phyloP scores from a whole-genome alignment of 1,140 invertebrate species.

The Steinernema feltiae region DNA sequence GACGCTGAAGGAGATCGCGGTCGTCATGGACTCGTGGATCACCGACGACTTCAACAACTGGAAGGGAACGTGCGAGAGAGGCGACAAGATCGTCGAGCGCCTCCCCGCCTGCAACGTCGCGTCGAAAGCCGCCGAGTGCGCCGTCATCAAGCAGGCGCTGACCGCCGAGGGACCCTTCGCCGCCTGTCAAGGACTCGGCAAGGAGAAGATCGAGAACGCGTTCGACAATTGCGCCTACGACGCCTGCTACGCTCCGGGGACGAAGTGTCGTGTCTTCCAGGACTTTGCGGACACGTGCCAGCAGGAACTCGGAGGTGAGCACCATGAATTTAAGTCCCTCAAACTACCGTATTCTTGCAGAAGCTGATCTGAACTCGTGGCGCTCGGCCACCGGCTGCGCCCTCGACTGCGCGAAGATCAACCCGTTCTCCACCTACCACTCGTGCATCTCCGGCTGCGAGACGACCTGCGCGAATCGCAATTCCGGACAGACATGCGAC shows the following conservation, averaged over 20 bases:
- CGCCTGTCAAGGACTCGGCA: not conserved
- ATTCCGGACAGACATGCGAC: not conserved
- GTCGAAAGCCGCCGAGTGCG: not conserved
- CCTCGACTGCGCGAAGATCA: too few species aligned
- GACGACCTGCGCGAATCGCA: not conserved
- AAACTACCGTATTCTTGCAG: not conserved
- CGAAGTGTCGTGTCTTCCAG: not conserved
- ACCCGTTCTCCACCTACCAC: not conserved
- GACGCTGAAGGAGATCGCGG: not conserved
- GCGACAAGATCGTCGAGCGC: not conserved
- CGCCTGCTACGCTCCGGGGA: not conserved
- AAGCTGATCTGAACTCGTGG: too few species aligned
- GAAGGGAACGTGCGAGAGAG: not conserved
- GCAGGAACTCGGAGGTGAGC: not conserved
- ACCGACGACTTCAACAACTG: not conserved
- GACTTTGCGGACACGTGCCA: not conserved
- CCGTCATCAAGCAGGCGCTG: not conserved
- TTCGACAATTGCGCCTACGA: not conserved
- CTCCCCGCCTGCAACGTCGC: not conserved
- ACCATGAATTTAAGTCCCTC: not conserved
- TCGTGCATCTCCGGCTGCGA: not conserved
- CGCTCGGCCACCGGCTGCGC: not conserved
- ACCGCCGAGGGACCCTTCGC: not conserved
- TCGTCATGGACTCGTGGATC: not conserved
- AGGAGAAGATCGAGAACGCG: not conserved